Percentiles rank a stretch among this genome's conserved stretches.
Evolutionary conservation across 2,888 invertebrate species (phyloP).

Genomic region (Nephrotoma appendiculata): DNA sequence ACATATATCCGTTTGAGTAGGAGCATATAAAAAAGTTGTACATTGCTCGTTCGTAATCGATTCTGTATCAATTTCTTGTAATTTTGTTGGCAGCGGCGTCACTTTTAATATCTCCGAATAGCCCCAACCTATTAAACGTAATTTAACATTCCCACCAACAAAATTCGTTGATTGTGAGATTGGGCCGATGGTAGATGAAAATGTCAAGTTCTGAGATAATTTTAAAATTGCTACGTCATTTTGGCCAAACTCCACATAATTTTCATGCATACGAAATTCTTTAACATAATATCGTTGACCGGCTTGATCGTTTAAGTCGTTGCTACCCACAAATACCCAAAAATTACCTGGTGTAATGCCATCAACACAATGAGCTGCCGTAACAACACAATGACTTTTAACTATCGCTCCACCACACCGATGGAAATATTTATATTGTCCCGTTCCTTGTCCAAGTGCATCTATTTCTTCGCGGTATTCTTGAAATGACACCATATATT

Average conservation of each 20-base stretch:
- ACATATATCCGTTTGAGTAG: slow-evolving; percentile 1
- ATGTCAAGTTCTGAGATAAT: not conserved
- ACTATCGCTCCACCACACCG: too few species aligned
- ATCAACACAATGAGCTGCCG: slow-evolving; percentile 9
- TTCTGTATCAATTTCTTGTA: not conserved
- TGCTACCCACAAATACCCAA: not conserved
- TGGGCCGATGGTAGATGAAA: not conserved
- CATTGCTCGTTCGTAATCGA: not conserved
- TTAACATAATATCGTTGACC: not conserved
- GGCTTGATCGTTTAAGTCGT: not conserved
- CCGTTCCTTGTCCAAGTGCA: too few species aligned
- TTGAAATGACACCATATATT: too few species aligned
- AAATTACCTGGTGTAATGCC: not conserved
- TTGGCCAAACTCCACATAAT: not conserved
- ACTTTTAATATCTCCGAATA: not conserved
- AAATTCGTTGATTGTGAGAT: not conserved
- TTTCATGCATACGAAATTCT: not conserved
- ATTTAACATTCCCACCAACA: not conserved
- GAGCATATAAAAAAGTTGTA: not conserved
- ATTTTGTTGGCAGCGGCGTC: not conserved
- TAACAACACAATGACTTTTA: not conserved
- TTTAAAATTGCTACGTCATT: not conserved
- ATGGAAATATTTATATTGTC: too few species aligned
- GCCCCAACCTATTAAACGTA: not conserved
- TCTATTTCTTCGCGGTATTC: too few species aligned